A percentile compares a stretch with the other conserved stretches of the same genome.
These are phyloP conservation scores for Crossaster papposus DNA, from an alignment of 53 echinoderm and acorn worm species.

Conservation along the genomic window DNA sequence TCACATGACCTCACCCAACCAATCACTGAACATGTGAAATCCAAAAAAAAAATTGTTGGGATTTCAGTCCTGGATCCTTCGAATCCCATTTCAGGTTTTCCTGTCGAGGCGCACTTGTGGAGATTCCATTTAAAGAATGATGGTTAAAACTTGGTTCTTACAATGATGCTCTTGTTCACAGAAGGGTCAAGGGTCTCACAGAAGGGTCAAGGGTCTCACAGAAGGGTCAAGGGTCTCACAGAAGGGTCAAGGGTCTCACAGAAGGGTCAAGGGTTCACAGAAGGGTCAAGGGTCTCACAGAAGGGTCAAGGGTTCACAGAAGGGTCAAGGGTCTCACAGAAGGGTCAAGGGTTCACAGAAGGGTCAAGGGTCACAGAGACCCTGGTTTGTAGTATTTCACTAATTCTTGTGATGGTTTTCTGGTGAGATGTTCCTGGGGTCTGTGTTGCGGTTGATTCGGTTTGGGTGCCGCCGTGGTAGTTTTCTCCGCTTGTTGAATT, in stretches of 20 bases:
- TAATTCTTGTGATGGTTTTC: not conserved
- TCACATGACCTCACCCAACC: too few relatives aligned
- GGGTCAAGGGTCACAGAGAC: slow-evolving; percentile 9
- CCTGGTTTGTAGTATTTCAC: not conserved
- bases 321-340: not conserved
- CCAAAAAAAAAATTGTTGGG: too few relatives aligned
- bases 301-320: not conserved
- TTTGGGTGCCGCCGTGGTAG: not conserved
- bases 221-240: not conserved
- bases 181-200: not conserved
- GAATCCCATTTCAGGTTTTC: too few relatives aligned
- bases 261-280: not conserved
- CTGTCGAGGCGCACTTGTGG: too few relatives aligned
- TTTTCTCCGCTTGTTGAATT: slow-evolving; percentile 26
- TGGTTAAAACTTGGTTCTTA: too few relatives aligned
- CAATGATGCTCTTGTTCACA: not conserved
- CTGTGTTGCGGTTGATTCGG: not conserved
- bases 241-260: not conserved
- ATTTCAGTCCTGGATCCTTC: too few relatives aligned
- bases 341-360: not conserved
- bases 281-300: not conserved
- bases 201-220: slow-evolving; percentile 1
- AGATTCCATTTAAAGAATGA: too few relatives aligned
- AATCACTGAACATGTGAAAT: too few relatives aligned
- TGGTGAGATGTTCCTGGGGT: slow-evolving; percentile 18